Percentiles rank a stretch among this genome's conserved stretches.
These are phyloP conservation scores for Ceratotherium simum DNA, from an alignment of 2,113 vertebrate species.

Conservation along the genomic window DNA sequence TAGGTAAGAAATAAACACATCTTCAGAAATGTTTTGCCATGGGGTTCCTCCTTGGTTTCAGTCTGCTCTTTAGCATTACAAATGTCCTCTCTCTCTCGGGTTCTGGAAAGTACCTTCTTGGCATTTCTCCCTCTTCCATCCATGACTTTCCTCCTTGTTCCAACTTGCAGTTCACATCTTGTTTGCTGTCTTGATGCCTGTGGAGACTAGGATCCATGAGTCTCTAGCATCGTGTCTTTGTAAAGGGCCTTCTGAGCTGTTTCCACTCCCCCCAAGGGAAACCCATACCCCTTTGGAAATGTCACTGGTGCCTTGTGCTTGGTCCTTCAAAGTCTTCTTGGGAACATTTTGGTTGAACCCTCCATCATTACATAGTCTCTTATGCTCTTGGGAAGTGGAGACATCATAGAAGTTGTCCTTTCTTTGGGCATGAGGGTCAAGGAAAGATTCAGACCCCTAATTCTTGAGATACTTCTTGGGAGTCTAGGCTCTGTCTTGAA, in stretches of 20 bases:
- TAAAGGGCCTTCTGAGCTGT: background rate
- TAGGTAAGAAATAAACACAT: background rate
- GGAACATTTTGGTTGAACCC: background rate
- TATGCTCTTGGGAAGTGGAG: background rate
- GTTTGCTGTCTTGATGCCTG: background rate
- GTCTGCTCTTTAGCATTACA: background rate
- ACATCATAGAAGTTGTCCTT: background rate
- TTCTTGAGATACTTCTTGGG: background rate
- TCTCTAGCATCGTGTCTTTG: background rate
- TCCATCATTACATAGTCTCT: background rate
- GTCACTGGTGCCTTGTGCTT: background rate
- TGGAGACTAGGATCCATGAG: background rate
- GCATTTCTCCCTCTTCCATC: background rate
- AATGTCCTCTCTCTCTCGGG: background rate
- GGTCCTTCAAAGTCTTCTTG: background rate
- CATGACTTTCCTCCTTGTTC: background rate
- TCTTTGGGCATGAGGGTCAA: background rate
- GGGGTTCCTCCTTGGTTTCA: background rate
- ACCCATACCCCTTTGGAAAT: background rate
- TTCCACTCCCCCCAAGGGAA: accelerated
- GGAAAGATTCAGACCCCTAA: background rate
- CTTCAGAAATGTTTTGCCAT: background rate
- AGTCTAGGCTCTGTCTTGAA: background rate
- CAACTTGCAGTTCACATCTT: background rate
- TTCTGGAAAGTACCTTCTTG: background rate